Evolutionary conservation across 2,113 vertebrate species (phyloP), one percentile per base, ranked within the genome.

Genomic region (Piaya cayana): DNA sequence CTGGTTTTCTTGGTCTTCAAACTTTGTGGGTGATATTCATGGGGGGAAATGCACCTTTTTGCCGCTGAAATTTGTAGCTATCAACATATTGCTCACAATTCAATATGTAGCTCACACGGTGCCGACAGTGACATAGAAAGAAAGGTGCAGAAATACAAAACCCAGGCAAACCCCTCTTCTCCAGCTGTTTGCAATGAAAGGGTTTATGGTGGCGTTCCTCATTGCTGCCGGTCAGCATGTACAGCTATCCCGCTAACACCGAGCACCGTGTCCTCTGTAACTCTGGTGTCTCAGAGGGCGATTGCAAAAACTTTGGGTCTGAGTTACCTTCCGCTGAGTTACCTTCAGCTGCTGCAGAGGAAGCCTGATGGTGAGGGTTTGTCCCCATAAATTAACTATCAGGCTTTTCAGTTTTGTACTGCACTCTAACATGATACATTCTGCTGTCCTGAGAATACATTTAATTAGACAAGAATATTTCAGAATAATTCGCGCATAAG

Each of bases 241-340:
- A 4, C 26, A 42, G 42, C 32, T 39, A 5, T 12, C 42, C 53
- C 10, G 3, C 34, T 7, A 7, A n/a, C 2, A 3, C 42, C 4
- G 1, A 67, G 49, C 58, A 9, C 30, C 2, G 0, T 0, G 0
- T 39, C 58, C 39, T 18, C 49, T 1, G 2, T 6, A 23, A 15
- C 78, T 5, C 23, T 2, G 37, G 26, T 15, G 8, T 5, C 82
- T 36, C 3, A 0, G 67, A 53, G 23, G 32, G 50, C 18, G 39
- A 52, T 39, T 37, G 25, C 27, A 82, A 87, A 53, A 58, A n/a
- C 34, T 50, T 1, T 2, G 53, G 67, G 13, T 59, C 64, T 47
- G 34, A 37, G 86, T 30, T n/a, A n/a, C n/a, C n/a, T n/a, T n/a
- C n/a, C n/a, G 8, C 5, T 20, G 22, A 53, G 34, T 55, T 74